Evolutionary conservation across 1,140 invertebrate species (phyloP), one percentile per base, ranked within the genome.

Genomic region (Drosophila bocki): DNA sequence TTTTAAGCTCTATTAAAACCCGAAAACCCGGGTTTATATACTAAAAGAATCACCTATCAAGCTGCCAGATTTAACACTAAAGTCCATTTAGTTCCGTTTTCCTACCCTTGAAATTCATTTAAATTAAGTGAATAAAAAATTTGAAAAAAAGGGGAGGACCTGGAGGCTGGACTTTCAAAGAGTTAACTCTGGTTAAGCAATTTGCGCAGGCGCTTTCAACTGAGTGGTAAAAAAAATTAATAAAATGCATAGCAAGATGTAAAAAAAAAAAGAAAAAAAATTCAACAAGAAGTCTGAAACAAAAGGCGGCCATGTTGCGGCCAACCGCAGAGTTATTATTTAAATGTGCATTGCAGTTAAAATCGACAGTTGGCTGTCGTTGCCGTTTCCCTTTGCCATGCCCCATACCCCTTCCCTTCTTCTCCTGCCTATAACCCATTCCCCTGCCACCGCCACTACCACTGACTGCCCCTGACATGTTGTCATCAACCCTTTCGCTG

Each of bases 261-360:
- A 54, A 19, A 61, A 62, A n/a, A 68, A 64, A 61, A 29, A 26
- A n/a, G 2, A 2, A 59, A 67, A 76, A 57, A 17, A 42, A 47
- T 42, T 47, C 35, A 45, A 62, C 45, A 33, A 64, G 65, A 67
- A 48, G 58, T 48, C 63, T 63, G 80, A 90, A 81, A 90, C 86
- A 88, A 90, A 90, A 90, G 82, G 63, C 85, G 75, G 85, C 86
- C 85, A 90, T 85, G 85, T 76, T 88, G 84, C 77, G 82, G 85
- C 85, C 79, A 85, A 90, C 85, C 85, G 85, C 85, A 90, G 85
- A 78, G 81, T 90, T 88, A 88, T 88, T 88, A 88, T 88, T 88
- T 88, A 88, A 88, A 88, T 88, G 85, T 90, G 78, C 84, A 84
- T 78, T 78, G 74, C 78, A 70, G 50, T 62, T 69, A 86, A 88